phyloP scores from a whole-genome alignment of 2,113 vertebrate species.

The Tetraodon nigroviridis region DNA sequence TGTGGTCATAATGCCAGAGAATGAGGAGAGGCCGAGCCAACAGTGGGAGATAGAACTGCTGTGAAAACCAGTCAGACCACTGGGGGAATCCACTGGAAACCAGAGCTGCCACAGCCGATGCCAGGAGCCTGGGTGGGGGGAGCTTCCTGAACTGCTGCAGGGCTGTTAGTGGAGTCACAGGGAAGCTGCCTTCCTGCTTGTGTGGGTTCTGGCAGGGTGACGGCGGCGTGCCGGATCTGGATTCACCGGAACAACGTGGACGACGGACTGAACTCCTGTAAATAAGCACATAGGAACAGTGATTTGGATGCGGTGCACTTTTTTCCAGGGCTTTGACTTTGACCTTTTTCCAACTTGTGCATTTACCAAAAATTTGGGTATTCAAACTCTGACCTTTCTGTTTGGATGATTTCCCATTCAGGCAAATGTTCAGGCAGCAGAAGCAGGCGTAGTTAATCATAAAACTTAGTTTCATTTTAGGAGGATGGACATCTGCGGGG shows the following conservation, averaged over 20 bases:
- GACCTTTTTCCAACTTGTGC: not conserved
- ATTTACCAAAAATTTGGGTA: slow-evolving; percentile 12
- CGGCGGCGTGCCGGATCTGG: too few relatives aligned
- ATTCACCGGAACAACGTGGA: not conserved
- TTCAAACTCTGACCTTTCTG: slow-evolving; percentile 17
- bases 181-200: not conserved
- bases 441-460: not conserved
- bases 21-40: slow-evolving; percentile 78
- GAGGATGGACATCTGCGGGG: not conserved
- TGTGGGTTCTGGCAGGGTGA: not conserved
- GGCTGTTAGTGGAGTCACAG: too few relatives aligned
- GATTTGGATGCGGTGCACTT: not conserved
- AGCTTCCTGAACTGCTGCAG: not conserved
- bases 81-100: not conserved
- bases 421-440: not conserved
- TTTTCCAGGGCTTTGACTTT: not conserved
- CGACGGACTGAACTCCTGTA: not conserved
- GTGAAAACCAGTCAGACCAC: slow-evolving; percentile 22
- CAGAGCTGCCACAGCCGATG: not conserved
- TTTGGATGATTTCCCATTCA: slow-evolving; percentile 7
- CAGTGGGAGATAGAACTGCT: slow-evolving; percentile 83
- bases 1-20: slow-evolving; percentile 76
- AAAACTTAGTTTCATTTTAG: too few relatives aligned
- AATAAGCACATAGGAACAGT: not conserved
- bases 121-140: not conserved